Base-by-base conservation (phyloP, 2,113 vertebrate species). In the Elaphurus davidianus region DNA sequence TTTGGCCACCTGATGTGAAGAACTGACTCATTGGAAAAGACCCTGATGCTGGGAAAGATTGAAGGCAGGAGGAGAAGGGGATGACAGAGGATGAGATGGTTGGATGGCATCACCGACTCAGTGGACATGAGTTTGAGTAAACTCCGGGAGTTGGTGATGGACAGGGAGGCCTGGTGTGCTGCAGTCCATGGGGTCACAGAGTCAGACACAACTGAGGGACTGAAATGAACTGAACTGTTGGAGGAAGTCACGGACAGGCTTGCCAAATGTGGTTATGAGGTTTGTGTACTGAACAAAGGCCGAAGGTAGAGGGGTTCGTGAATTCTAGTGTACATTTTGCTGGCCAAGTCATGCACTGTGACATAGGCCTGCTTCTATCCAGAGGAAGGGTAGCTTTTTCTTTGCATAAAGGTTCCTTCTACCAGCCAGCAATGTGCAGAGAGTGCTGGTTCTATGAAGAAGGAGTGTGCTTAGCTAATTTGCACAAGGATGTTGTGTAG, bases 1-100 rank as follows among this genome's bases (percentile, higher is more conserved):
- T 71, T 71, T 23, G 67, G n/a, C n/a, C n/a, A 23, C 0, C 0
- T 71, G n/a, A 40, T 71, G 10, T 0, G 19, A 71, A 71, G 19
- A 71, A 13, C n/a, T 0, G n/a, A 13, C n/a, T 71, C n/a, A 23
- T 23, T 71, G 4, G 67, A 40, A 71, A 71, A 71, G n/a, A 71
- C 67, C 19, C 10, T 40, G n/a, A 71, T 23, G 67, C 67, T 71
- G n/a, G 67, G 67, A 71, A 71, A 6, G 19, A 71, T 23, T 71
- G 67, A 71, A 23, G 19, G 19, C 10, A 12, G 67, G 67, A 71
- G n/a, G n/a, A 71, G 19, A 71, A 40, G 67, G 4, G n/a, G 67
- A 71, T 0, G 1, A 71, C 19, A 71, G n/a, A 71, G n/a, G n/a
- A 40, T 13, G 19, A 71, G n/a, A 40, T 23, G n/a, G n/a, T 40